Evolutionary conservation across 2,888 invertebrate genomes (phyloP), one percentile per base, ranked within the genome.

Genomic region (Tethea ocularis): DNA sequence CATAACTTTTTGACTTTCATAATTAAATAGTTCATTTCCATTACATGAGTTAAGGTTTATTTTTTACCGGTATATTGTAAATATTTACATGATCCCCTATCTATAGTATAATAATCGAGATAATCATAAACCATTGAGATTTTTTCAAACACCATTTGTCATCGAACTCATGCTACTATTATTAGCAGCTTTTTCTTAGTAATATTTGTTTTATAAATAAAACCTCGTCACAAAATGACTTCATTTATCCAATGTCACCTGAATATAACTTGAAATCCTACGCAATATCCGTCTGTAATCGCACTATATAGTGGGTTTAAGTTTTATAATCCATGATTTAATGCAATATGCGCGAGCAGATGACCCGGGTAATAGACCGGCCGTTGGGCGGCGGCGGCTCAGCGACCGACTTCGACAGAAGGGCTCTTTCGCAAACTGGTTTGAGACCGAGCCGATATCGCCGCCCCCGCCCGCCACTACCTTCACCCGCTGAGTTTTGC

Each of bases 391-490:
- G 64, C 41, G 46, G 46, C 17, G 46, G 20, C 17, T n/a, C 71
- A 76, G 74, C 82, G 78, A 80, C 82, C 81, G 79, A 80, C 78
- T 82, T 82, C 73, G 77, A 72, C 78, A 78, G 75, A 84, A 84
- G 84, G 82, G 82, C 82, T 83, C 85, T 87, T 85, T 85, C 77
- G 82, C 86, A 87, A 89, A 91, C 91, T 78, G 85, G 88, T 89
- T 87, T 84, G 75, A 78, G 78, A 77, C 75, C 75, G 75, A 68
- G 72, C 77, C 72, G 68, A 65, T 71, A 66, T 69, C 70, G 61
- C 71, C 76, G 69, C 71, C 65, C 33, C 69, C 65, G 61, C 57
- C 62, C 62, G 58, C 69, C 38, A 51, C 51, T 38, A 41, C 55
- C 52, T 56, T 57, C 58, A 52, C 69, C 66, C 68, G 67, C 66